A percentile compares a stretch with the other conserved stretches of the same genome.
phyloP scores from a whole-genome alignment of 2,797 vertebrate genomes.

The Florisuga fusca region DNA sequence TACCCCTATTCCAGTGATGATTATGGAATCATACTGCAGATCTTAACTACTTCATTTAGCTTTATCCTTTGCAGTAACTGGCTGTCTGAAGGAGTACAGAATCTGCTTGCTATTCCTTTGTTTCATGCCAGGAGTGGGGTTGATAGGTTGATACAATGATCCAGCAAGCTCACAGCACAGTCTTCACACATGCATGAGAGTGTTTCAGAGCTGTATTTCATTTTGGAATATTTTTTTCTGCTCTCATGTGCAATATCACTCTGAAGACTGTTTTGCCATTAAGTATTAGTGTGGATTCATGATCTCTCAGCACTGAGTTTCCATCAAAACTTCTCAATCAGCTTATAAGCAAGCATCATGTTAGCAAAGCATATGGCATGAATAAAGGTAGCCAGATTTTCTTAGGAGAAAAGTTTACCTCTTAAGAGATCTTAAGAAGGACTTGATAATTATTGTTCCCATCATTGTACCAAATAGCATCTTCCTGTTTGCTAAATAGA shows the following conservation, averaged over 20 bases:
- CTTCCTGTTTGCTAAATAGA: neutral
- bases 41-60: neutral
- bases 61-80: neutral
- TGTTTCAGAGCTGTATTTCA: neutral
- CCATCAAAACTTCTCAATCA: neutral
- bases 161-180: neutral
- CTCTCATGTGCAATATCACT: neutral
- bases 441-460: neutral
- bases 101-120: neutral
- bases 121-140: neutral
- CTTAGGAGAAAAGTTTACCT: too few species aligned
- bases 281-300: neutral
- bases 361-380: neutral
- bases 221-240: neutral
- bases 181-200: neutral
- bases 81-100: neutral
- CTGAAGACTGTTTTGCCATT: neutral
- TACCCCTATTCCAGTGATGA: neutral
- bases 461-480: neutral
- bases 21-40: neutral
- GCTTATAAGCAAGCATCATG: neutral
- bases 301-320: neutral
- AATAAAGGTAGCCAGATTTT: neutral
- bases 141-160: neutral
- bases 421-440: neutral